These are phyloP conservation scores for Contarinia nasturtii DNA, from an alignment of 1,140 invertebrate species.

Conservation along the genomic window DNA sequence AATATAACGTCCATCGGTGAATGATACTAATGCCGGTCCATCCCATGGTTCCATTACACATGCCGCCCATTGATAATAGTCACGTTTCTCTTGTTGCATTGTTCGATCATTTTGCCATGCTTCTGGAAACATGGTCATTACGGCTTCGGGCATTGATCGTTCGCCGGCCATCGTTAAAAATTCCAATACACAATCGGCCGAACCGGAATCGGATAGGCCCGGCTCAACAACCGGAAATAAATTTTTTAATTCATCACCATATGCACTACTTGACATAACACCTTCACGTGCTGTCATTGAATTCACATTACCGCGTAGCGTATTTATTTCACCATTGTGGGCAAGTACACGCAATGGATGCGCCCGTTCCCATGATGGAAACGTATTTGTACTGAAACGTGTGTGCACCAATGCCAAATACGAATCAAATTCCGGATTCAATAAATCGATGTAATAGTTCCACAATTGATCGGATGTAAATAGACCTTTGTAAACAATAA, in stretches of 20 bases:
- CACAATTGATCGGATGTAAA: conserved; percentile 91
- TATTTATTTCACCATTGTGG: conserved; percentile 99
- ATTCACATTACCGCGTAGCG: conserved; percentile 92
- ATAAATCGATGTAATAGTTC: conserved; percentile 45
- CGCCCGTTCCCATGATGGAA: conserved; percentile 96
- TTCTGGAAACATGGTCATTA: conserved; percentile 99
- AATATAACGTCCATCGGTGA: conserved; percentile 95
- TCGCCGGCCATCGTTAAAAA: conserved; percentile 88
- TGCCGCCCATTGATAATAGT: conserved; percentile 94
- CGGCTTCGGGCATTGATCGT: conserved; percentile 79
- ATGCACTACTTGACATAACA: conserved; percentile 79
- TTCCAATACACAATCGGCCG: conserved; percentile 92
- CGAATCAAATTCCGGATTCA: conserved; percentile 71
- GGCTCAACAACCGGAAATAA: conserved; percentile 97
- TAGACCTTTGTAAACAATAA: conserved; percentile 94
- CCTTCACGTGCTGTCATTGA: conserved; percentile 97
- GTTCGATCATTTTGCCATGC: conserved; percentile 94
- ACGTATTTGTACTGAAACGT: conserved; percentile 95
- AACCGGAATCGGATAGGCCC: conserved; percentile 92
- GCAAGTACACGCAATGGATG: conserved; percentile 88
- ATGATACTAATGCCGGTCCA: conserved; percentile 87
- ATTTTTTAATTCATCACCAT: conserved; percentile 61
- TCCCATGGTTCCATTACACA: conserved; percentile 99
- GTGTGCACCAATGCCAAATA: conserved; percentile 94
- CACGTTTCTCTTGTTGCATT: conserved; percentile 81